A percentile compares a stretch with the other conserved stretches of the same genome.
Evolutionary conservation across 2,113 vertebrate species (phyloP).

Genomic region (Pygathrix nemaeus): DNA sequence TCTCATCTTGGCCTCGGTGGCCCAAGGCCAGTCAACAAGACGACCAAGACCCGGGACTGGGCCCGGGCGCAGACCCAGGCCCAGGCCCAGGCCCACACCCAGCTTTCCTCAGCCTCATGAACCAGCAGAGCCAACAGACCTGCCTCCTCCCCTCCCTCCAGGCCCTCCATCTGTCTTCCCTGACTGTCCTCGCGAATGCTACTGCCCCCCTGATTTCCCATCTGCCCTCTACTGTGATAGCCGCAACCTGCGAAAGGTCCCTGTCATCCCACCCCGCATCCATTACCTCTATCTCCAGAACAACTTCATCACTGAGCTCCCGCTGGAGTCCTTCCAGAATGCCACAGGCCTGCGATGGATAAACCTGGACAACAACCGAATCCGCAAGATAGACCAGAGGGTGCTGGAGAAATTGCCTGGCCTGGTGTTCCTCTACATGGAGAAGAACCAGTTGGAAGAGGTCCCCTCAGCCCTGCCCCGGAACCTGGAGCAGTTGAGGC

Average conservation of each 20-base stretch:
- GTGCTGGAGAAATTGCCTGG: slow-evolving; percentile 92
- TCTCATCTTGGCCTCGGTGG: slow-evolving; percentile 85
- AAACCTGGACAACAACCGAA: slow-evolving; percentile 96
- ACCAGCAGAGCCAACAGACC: slow-evolving; percentile 93
- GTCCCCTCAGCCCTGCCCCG: slow-evolving; percentile 91
- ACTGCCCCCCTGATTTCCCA: slow-evolving; percentile 91
- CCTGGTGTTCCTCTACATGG: slow-evolving; percentile 93
- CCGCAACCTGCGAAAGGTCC: slow-evolving; percentile 94
- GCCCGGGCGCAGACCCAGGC: slow-evolving; percentile 65
- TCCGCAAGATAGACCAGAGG: slow-evolving; percentile 90
- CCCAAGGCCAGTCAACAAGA: slow-evolving; percentile 80
- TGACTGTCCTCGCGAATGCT: slow-evolving; percentile 95
- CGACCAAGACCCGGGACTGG: slow-evolving; percentile 69
- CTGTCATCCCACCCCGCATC: slow-evolving; percentile 90
- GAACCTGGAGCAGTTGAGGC: slow-evolving; percentile 93
- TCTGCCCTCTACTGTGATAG: slow-evolving; percentile 97
- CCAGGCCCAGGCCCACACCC: slow-evolving; percentile 81
- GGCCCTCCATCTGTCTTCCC: slow-evolving; percentile 90
- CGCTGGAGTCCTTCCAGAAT: slow-evolving; percentile 92
- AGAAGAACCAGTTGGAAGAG: slow-evolving; percentile 94
- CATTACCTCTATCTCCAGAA: slow-evolving; percentile 98
- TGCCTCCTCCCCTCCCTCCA: slow-evolving; percentile 91
- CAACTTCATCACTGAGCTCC: slow-evolving; percentile 95
- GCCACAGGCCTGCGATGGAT: slow-evolving; percentile 93
- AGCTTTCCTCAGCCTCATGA: slow-evolving; percentile 77